Evolutionary conservation across 2,888 invertebrate species (phyloP), one percentile per base, ranked within the genome.

Genomic region (Nesidiocoris tenuis): DNA sequence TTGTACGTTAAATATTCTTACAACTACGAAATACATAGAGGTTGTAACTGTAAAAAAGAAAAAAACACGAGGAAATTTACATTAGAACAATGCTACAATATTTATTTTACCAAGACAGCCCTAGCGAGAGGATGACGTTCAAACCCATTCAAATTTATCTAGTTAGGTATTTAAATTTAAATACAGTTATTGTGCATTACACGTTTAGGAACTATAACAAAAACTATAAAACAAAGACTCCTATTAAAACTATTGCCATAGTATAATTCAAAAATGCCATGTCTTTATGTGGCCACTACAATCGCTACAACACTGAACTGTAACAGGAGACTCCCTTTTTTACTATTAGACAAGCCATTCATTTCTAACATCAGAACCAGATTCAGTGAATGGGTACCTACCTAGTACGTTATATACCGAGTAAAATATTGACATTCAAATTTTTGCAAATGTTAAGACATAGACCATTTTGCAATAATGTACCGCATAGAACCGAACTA

Each of bases 1-100:
- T 72, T 72, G 72, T 72, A 72, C 72, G 72, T 72, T 72, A 72
- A 61, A 72, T 72, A 72, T 72, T n/a, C 61, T 72, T 72, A 72
- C 17, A 24, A 0, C 39, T 61, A 61, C 19, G 21, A 18, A 61
- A 72, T 72, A 72, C 63, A 61, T 59, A 39, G 39, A 39, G 39
- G 39, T 39, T 39, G 39, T 63, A 61, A 39, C 54, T 57, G 61
- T 61, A 72, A n/a, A 61, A 61, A 63, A 72, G 68, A 63, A 72
- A 3, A 65, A 17, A 65, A n/a, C 24, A 17, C 17, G n/a, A 23
- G 16, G 2, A 65, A 12, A 25, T 25, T 63, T 23, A 23, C 25
- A 17, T 25, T 65, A n/a, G 5, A 9, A 63, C 19, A 63, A 65
- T 65, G 65, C 65, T 19, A n/a, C 59, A 63, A 19, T 12, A 63